phyloP scores from a whole-genome alignment of 2,888 invertebrate genomes.

The Xestobium rufovillosum region DNA sequence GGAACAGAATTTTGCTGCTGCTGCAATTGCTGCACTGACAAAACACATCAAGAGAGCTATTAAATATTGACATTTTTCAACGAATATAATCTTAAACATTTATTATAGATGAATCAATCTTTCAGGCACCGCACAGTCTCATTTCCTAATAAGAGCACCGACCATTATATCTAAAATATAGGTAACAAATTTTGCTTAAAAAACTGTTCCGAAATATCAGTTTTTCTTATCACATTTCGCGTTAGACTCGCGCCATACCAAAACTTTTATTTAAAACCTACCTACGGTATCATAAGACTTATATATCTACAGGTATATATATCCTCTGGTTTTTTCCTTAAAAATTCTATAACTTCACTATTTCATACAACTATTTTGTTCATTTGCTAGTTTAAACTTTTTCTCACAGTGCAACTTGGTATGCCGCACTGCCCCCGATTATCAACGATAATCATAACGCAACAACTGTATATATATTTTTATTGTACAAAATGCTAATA shows the following conservation, averaged over 20 bases:
- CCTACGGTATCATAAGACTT: too few species aligned
- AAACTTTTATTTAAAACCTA: conserved; percentile 1
- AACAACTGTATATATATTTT: not conserved
- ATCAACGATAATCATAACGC: too few species aligned
- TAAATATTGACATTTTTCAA: conserved; percentile 26
- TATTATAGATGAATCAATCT: conserved; percentile 27
- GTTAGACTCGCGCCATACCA: conserved; percentile 1
- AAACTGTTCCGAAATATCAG: conserved; percentile 35
- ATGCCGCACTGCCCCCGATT: too few species aligned
- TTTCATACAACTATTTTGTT: conserved; percentile 1
- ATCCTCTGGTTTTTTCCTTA: not conserved
- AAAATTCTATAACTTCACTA: conserved; percentile 1
- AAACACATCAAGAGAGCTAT: conserved; percentile 33
- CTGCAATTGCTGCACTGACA: conserved; percentile 22
- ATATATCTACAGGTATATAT: too few species aligned
- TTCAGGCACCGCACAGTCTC: conserved; percentile 42
- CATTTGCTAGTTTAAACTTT: too few species aligned
- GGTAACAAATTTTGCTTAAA: conserved; percentile 27
- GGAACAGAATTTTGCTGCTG: conserved; percentile 23
- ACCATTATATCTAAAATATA: conserved; percentile 18
- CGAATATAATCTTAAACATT: conserved; percentile 16
- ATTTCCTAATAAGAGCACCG: conserved; percentile 32
- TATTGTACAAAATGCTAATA: not conserved
- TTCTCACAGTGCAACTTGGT: too few species aligned
- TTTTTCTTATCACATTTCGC: conserved; percentile 20